phyloP scores from a whole-genome alignment of 1,140 invertebrate species.

The Odontomachus brunneus region DNA sequence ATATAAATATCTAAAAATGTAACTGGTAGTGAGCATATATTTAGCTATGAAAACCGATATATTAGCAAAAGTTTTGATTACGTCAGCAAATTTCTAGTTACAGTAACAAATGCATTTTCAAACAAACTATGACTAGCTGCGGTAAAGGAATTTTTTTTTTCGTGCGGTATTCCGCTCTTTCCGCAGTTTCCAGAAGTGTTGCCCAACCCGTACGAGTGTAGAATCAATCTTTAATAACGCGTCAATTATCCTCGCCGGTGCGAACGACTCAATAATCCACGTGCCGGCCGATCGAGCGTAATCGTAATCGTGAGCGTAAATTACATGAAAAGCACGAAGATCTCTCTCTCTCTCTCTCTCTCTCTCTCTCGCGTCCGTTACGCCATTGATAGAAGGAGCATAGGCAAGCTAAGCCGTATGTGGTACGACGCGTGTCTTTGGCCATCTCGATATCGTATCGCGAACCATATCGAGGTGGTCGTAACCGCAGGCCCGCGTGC shows the following conservation, averaged over 20 bases:
- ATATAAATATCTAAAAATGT: too few relatives aligned
- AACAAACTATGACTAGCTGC: too few relatives aligned
- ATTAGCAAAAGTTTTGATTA: too few relatives aligned
- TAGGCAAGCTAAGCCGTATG: constrained; percentile 61
- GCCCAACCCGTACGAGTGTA: not conserved
- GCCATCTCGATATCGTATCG: constrained; percentile 72
- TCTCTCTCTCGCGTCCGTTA: not conserved
- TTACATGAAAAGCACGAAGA: not conserved
- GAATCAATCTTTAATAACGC: constrained; percentile 13
- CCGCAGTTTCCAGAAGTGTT: not conserved
- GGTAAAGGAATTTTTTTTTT: too few relatives aligned
- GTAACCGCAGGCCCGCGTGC: constrained; percentile 67
- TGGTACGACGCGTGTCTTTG: constrained; percentile 69
- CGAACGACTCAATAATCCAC: not conserved
- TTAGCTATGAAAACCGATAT: too few relatives aligned
- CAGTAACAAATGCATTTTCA: too few relatives aligned
- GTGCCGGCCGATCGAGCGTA: not conserved
- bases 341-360: too few relatives aligned
- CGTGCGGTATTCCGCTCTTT: not conserved
- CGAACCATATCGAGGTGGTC: constrained; percentile 67
- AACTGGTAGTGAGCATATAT: too few relatives aligned
- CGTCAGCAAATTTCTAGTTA: too few relatives aligned
- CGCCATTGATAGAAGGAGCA: constrained; percentile 41
- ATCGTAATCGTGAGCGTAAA: not conserved
- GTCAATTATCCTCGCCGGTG: constrained; percentile 1